Base-by-base conservation (phyloP, 1,140 invertebrate species). In the Drosophila kohkoa region DNA sequence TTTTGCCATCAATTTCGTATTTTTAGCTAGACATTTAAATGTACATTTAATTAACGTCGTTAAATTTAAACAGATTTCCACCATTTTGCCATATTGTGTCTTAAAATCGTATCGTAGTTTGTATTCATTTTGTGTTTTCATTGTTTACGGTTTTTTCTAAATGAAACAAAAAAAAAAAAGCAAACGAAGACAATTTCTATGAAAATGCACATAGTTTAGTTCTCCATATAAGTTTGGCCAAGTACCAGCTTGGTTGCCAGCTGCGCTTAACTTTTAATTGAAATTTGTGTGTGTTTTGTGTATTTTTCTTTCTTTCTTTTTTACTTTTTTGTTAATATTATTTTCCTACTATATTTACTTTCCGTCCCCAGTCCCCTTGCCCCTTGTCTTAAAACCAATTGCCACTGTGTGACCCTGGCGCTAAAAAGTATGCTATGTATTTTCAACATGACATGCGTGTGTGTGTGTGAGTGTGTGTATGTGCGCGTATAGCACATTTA, bases 161-260 rank as follows among this genome's bases (percentile, higher is more conserved):
- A 3, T 2, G 11, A 25, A 43, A 58, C 0, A 13, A 11, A 38
- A 32, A 55, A 25, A 20, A 20, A 20, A 20, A 20, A 20, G n/a
- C n/a, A n/a, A 15, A 25, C 20, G 20, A 41, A 32, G 7, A 59
- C 10, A 30, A 43, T 54, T 54, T n/a, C 60, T 28, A 20, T 49
- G 16, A 13, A 35, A 30, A 43, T n/a, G 28, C 32, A 65, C 35
- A 65, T 55, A 3, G 38, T 16, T 55, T n/a, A 38, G 52, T 66
- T 54, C 25, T 45, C 10, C 45, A 25, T 76, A 20, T 62, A n/a
- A 35, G 38, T 65, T 35, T 59, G 20, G 65, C 82, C 82, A 86
- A 86, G 83, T 75, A 49, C 82, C 82, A 86, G 82, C 82, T 86
- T 79, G 83, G 83, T 76, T 75, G 51, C 52, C 59, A 32, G 46